A percentile compares a stretch with the other conserved stretches of the same genome.
phyloP scores from a whole-genome alignment of 2,113 vertebrate species.

The Triplophysa rosa region DNA sequence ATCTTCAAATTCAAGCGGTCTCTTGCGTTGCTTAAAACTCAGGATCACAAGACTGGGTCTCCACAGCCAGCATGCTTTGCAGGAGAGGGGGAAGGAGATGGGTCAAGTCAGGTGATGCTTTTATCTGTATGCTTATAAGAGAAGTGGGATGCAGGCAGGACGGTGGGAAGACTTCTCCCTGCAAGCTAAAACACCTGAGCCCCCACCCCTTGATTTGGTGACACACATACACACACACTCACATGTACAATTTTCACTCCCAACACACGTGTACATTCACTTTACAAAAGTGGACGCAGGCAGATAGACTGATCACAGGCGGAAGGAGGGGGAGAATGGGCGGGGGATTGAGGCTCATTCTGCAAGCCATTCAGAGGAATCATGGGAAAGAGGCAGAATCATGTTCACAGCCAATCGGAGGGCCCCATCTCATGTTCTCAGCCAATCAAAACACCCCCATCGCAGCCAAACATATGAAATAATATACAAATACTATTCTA shows the following conservation, averaged over 20 bases:
- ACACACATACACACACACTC: slow-evolving; percentile 59
- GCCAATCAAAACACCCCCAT: slow-evolving; percentile 73
- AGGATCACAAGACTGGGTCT: slow-evolving; percentile 3
- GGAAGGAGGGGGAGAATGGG: slow-evolving; percentile 52
- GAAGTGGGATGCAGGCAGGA: slow-evolving; percentile 59
- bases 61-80: slow-evolving; percentile 43
- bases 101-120: slow-evolving; percentile 65
- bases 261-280: slow-evolving; percentile 55
- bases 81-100: slow-evolving; percentile 56
- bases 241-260: slow-evolving; percentile 56
- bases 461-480: slow-evolving; percentile 72
- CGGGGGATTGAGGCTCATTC: slow-evolving; percentile 66
- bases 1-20: neutral
- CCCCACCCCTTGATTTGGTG: slow-evolving; percentile 70
- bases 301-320: slow-evolving; percentile 66
- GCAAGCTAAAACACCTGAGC: slow-evolving; percentile 66
- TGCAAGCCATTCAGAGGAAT: slow-evolving; percentile 76
- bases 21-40: slow-evolving; percentile 42
- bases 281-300: slow-evolving; percentile 75
- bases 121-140: slow-evolving; percentile 56
- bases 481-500: slow-evolving; percentile 45
- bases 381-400: slow-evolving; percentile 61
- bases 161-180: slow-evolving; percentile 71
- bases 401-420: slow-evolving; percentile 76
- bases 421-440: slow-evolving; percentile 67